Evolutionary conservation across 1,140 invertebrate species (phyloP).

Genomic region (Drosophila azteca): DNA sequence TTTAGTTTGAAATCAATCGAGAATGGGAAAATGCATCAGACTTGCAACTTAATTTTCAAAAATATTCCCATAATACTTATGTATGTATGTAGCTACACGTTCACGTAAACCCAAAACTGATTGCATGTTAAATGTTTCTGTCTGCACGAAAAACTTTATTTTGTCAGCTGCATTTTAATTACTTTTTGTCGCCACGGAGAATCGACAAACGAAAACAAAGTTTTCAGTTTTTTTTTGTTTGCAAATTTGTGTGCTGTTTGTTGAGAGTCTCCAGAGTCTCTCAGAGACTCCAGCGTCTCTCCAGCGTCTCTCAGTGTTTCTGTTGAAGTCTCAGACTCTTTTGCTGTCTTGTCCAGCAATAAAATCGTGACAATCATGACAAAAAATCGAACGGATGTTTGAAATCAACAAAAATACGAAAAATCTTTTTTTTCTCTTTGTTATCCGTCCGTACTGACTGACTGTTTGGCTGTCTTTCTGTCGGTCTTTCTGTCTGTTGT

Average conservation of each 20-base stretch:
- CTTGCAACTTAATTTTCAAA: neutral
- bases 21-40: too few species aligned
- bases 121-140: neutral
- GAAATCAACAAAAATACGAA: conserved; percentile 63
- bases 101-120: too few species aligned
- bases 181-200: conserved; percentile 36
- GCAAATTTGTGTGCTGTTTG: conserved; percentile 18
- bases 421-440: conserved; percentile 50
- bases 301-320: conserved; percentile 4
- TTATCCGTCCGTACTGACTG: neutral
- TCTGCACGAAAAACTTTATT: conserved; percentile 24
- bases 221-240: conserved; percentile 25
- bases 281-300: too few species aligned
- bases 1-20: too few species aligned
- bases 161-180: conserved; percentile 72
- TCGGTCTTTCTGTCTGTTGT: conserved; percentile 18
- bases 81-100: too few species aligned
- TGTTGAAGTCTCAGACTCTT: conserved; percentile 31
- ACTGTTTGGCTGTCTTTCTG: too few species aligned
- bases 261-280: neutral
- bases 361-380: conserved; percentile 79
- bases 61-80: too few species aligned
- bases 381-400: conserved; percentile 74
- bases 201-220: conserved; percentile 12
- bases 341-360: conserved; percentile 58